Base-by-base conservation (phyloP, 2,888 invertebrate genomes). In the Sarcophaga rosellei region DNA sequence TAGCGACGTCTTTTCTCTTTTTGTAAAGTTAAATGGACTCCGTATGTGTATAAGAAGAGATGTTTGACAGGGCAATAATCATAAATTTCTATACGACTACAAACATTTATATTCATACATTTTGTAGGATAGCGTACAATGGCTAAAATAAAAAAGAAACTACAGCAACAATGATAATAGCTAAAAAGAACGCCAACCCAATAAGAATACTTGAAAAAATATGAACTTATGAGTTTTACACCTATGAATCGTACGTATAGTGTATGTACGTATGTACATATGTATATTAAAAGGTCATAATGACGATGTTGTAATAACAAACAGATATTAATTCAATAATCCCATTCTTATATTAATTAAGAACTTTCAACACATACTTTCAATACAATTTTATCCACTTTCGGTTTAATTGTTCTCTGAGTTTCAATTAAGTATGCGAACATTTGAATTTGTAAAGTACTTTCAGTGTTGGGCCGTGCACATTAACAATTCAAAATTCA, bases 31-130 rank as follows among this genome's bases (percentile, higher is more conserved):
- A 74, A 79, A 57, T 85, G 76, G 80, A 80, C 73, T 81, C 23
- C 63, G 47, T 80, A 53, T 82, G 44, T 83, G 78, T 75, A 59
- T 70, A 75, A 70, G 35, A 53, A 17, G 72, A 85, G 78, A 70
- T 63, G 68, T 74, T 83, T 85, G 83, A 80, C 87, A 87, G 77
- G 81, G 75, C 85, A 87, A 87, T 87, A 87, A 87, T 81, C 83
- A 87, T 87, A 87, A 87, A 87, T 87, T 87, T 84, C 66, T 72
- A 44, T 63, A 72, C 78, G 75, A 87, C 75, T 70, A 62, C 77
- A 72, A 45, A 81, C 23, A 86, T 59, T 63, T 53, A 4, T 77
- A 78, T 84, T 76, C 68, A 83, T 76, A 78, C 35, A 53, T 57
- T 74, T 35, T 23, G 35, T 61, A 35, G 47, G 8, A 35, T 45